Evolutionary conservation across 2,113 vertebrate genomes (phyloP), one percentile per base, ranked within the genome.

Genomic region (western clawed frog (Xenopus tropicalis)): DNA sequence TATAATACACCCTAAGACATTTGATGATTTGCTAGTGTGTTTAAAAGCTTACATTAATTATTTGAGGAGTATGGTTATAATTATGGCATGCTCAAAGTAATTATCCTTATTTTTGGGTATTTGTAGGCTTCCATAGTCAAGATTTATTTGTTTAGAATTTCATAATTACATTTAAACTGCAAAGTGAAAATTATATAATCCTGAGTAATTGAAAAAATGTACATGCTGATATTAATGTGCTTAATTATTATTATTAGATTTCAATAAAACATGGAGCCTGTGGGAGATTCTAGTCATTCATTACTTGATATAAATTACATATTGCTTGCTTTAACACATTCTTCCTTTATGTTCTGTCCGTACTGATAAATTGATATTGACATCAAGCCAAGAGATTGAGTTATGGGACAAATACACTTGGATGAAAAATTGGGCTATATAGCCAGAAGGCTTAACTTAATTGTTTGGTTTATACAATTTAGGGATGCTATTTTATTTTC

Each of bases 101-200:
- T 73, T 73, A 73, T 66, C 22, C 29, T 58, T 73, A 37, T 62
- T 73, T 73, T 66, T 17, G 25, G 37, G 63, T 52, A 73, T 73
- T 29, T 59, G 63, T 24, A 12, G 24, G 54, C 71, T 66, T 66
- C 46, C 29, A 66, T 66, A 73, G 62, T 73, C 54, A 66, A 66
- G 42, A 59, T 66, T 57, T 73, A 73, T 73, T 73, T 73, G 63
- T 73, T 73, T 59, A 66, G 54, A 23, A 59, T 57, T 59, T 46
- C 37, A 73, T 73, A 73, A 73, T 73, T 73, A 66, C 54, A 59
- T 73, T 65, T 57, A 66, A 66, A 71, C 58, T 57, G 24, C 46
- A 64, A 54, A 66, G 42, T 58, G 52, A 66, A 37, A 58, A 42
- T 44, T 57, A 56, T 64, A n/a, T 42, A 42, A 43, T 21, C 52